phyloP scores from a whole-genome alignment of 2,113 vertebrate genomes.

The Pelmatolapia mariae region DNA sequence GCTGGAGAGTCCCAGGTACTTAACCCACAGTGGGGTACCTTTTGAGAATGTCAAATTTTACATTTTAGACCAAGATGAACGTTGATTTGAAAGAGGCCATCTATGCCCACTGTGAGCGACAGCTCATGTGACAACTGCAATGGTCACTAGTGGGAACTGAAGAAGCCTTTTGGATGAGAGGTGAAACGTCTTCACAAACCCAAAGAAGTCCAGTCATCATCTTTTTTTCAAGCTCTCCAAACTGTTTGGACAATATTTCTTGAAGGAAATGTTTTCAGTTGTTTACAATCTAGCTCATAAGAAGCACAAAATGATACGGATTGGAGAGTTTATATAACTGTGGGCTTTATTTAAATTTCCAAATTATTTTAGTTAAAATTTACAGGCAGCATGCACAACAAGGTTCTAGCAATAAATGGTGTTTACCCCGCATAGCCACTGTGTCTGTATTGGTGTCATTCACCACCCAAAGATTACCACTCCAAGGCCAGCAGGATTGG shows the following conservation, averaged over 20 bases:
- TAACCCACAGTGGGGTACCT: not conserved
- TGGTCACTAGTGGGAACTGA: not conserved
- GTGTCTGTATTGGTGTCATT: not conserved
- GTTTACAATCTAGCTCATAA: not conserved
- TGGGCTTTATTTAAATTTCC: not conserved
- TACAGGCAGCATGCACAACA: not conserved
- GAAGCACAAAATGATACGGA: not conserved
- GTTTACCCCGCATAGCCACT: not conserved
- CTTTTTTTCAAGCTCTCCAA: not conserved
- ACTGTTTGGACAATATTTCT: not conserved
- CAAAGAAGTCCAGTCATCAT: not conserved
- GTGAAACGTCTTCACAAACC: not conserved
- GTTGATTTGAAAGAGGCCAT: not conserved
- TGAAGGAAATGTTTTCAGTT: not conserved
- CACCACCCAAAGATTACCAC: not conserved
- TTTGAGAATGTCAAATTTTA: not conserved
- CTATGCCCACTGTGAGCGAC: fast-evolving
- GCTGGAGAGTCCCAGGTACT: fast-evolving
- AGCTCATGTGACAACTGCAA: not conserved
- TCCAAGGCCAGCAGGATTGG: not conserved
- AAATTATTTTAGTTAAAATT: not conserved
- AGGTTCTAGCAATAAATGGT: not conserved
- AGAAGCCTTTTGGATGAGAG: not conserved
- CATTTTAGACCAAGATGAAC: not conserved
- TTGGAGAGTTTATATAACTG: not conserved